phyloP scores from a whole-genome alignment of 2,797 vertebrate species.

The Eospalax fontanierii region DNA sequence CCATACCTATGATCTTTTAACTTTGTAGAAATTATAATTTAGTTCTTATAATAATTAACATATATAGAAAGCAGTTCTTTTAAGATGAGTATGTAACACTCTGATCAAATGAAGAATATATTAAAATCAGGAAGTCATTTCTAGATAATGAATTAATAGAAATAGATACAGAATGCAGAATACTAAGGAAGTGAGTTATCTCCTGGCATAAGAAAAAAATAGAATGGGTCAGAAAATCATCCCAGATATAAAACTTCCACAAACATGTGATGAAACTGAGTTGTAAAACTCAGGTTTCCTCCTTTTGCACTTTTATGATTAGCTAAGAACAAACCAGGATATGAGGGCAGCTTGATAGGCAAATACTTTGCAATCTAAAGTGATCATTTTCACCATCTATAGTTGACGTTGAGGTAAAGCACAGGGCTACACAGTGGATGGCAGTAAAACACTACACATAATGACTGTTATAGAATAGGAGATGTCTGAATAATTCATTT shows the following conservation, averaged over 20 bases:
- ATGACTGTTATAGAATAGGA: not conserved
- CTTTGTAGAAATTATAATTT: conserved; percentile 6
- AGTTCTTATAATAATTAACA: conserved; percentile 18
- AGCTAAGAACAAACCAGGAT: not conserved
- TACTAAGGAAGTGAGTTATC: not conserved
- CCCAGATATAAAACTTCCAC: not conserved
- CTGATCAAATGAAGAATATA: not conserved
- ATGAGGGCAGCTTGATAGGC: not conserved
- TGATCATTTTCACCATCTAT: not conserved
- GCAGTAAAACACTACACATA: rapidly evolving
- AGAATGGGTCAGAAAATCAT: not conserved
- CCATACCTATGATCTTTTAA: not conserved
- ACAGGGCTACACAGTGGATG: not conserved
- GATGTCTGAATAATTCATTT: not conserved
- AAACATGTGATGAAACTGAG: not conserved
- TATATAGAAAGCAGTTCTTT: not conserved
- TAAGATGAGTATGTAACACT: not conserved
- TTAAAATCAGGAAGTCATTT: not conserved
- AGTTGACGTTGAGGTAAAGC: not conserved
- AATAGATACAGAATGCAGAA: not conserved
- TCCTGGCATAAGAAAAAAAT: not conserved
- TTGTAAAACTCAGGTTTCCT: not conserved
- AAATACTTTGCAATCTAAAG: not conserved
- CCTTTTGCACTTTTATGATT: not conserved
- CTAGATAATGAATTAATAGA: not conserved